Evolutionary conservation across 2,113 vertebrate genomes (phyloP), one percentile per base, ranked within the genome.

Genomic region (Artemisiospiza belli): DNA sequence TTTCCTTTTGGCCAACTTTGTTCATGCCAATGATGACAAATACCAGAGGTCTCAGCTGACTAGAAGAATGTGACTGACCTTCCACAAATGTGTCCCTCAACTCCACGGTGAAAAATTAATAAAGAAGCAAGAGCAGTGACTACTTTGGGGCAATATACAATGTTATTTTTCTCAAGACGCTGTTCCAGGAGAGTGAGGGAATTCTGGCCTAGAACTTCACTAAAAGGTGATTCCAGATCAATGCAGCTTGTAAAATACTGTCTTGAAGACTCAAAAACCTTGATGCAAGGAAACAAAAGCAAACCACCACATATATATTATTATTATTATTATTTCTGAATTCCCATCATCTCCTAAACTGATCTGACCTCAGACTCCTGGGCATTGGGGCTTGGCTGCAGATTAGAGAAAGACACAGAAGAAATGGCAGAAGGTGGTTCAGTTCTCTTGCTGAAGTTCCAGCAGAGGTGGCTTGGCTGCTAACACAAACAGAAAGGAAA

Each of bases 11-110:
- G 28, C 22, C 41, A 80, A 11, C 18, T 83, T 81, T 78, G 68
- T 87, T 93, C 41, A 58, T 49, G 49, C n/a, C 78, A 83, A 33
- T 47, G 47, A 90, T 41, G 88, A 92, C 79, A 94, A 94, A 78
- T 54, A 83, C 24, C 61, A 72, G 64, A 81, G 69, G 52, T 61
- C 54, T 95, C 80, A 72, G n/a, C 52, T 92, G 73, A 88, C 47
- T n/a, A 85, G 79, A 92, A 87, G 31, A 95, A 88, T 31, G 8
- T 18, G 13, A 59, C 10, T 68, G 89, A 61, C 35, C 37, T 81
- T 94, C 44, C 61, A 86, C 44, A 92, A 69, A 83, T 41, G 15
- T 30, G 20, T 83, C 63, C n/a, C 37, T 80, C 59, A 49, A 4
- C 37, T 72, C 37, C 10, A 19, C 35, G 23, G 52, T 61, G 28